Percentiles rank a stretch among this genome's conserved stretches.
These are phyloP conservation scores for Balaeniceps rex DNA, from an alignment of 2,113 vertebrate genomes.

Conservation along the genomic window DNA sequence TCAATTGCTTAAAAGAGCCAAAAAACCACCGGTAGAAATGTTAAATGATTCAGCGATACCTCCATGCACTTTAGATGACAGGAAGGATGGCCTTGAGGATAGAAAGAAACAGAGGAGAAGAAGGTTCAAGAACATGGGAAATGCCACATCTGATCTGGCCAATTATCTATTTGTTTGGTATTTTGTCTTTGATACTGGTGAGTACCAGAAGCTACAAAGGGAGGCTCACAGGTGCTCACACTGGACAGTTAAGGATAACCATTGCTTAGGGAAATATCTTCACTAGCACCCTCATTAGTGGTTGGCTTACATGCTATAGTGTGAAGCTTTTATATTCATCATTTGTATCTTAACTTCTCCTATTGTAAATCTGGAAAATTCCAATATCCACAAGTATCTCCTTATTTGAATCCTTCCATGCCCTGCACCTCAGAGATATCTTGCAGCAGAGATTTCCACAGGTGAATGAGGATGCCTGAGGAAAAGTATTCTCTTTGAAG, in stretches of 20 bases:
- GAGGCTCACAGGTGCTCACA: background rate
- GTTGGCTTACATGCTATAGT: background rate
- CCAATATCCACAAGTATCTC: constrained; percentile 5
- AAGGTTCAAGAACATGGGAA: background rate
- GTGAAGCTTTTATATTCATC: background rate
- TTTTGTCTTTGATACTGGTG: background rate
- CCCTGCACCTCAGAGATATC: background rate
- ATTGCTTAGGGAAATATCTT: background rate
- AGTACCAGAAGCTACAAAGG: background rate
- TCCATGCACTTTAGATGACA: background rate
- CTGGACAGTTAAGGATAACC: background rate
- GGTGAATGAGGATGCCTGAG: constrained; percentile 14
- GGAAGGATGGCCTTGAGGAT: background rate
- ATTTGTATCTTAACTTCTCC: background rate
- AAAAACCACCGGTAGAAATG: background rate
- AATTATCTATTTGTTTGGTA: background rate
- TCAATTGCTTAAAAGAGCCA: constrained; percentile 20
- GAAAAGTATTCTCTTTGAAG: constrained; percentile 34
- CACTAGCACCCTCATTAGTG: background rate
- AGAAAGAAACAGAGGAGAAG: background rate
- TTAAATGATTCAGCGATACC: background rate
- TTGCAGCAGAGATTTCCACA: constrained; percentile 15
- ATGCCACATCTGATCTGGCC: background rate
- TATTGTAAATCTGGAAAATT: background rate
- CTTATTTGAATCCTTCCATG: background rate